These are phyloP conservation scores for Neogobius melanostomus DNA, from an alignment of 2,113 vertebrate genomes.

Conservation along the genomic window DNA sequence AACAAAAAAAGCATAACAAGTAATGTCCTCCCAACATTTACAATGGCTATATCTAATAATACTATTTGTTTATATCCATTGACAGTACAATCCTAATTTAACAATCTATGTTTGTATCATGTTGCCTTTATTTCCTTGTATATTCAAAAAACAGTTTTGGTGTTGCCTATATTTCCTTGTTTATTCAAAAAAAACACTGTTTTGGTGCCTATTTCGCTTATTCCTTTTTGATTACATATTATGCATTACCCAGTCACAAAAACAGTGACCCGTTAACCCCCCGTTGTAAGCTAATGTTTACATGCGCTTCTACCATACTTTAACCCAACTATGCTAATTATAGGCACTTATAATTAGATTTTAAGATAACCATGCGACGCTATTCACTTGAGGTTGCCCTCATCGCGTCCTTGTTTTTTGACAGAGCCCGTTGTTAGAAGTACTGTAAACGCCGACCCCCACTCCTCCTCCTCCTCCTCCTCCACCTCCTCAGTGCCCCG, in stretches of 20 bases:
- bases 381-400: constrained; percentile 3
- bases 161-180: not conserved
- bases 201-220: not conserved
- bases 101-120: too few species aligned
- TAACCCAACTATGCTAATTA: constrained; percentile 9
- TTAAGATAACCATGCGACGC: constrained; percentile 24
- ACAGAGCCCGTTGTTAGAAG: constrained; percentile 46
- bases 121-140: not conserved
- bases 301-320: not conserved
- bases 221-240: not conserved
- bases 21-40: too few species aligned
- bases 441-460: constrained; percentile 40
- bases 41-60: too few species aligned
- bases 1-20: too few species aligned
- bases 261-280: not conserved
- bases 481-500: constrained; percentile 10
- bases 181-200: not conserved
- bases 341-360: constrained; percentile 25
- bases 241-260: not conserved
- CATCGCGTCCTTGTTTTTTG: constrained; percentile 39
- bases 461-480: constrained; percentile 5
- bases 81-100: too few species aligned
- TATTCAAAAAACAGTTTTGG: not conserved
- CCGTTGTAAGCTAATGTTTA: not conserved
- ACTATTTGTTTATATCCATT: too few species aligned